Conservation (phyloP, 2,797 vertebrate species). For the Sitta carolinensis region DNA sequence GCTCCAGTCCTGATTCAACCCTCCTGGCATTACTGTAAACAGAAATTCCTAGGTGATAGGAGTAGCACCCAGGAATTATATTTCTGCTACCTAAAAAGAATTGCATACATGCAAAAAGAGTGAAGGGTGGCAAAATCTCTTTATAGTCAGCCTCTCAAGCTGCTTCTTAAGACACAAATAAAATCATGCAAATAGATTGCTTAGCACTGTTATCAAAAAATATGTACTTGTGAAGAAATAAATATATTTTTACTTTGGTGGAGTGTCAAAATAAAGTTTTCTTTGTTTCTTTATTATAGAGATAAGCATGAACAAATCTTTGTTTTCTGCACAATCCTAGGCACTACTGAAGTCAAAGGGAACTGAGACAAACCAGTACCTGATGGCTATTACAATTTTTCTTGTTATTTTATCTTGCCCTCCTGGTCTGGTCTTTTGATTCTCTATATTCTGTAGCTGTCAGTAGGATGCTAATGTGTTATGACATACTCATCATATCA, state of each 20-base stretch:
- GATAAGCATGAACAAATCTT: neutral
- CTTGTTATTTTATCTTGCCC: neutral
- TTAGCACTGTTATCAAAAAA: neutral
- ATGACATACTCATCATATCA: neutral
- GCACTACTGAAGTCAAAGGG: neutral
- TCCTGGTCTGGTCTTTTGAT: slow-evolving; percentile 17
- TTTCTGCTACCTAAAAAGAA: neutral
- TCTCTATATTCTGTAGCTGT: slow-evolving; percentile 16
- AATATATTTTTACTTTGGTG: neutral
- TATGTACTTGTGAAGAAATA: neutral
- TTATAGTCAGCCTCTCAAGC: neutral
- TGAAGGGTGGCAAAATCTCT: neutral
- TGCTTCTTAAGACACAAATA: neutral
- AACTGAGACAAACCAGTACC: neutral
- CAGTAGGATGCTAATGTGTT: slow-evolving; percentile 5
- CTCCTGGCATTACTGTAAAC: neutral
- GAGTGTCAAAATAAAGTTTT: neutral
- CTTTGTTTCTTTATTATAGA: neutral
- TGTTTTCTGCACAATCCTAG: neutral
- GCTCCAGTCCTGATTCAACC: neutral
- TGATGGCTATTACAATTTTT: neutral
- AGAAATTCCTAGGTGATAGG: neutral
- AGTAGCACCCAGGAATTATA: neutral
- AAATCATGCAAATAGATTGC: neutral
- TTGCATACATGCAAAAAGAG: neutral